A percentile compares a stretch with the other conserved stretches of the same genome.
phyloP scores from a whole-genome alignment of 2,797 vertebrate species.

The Mus caroli region DNA sequence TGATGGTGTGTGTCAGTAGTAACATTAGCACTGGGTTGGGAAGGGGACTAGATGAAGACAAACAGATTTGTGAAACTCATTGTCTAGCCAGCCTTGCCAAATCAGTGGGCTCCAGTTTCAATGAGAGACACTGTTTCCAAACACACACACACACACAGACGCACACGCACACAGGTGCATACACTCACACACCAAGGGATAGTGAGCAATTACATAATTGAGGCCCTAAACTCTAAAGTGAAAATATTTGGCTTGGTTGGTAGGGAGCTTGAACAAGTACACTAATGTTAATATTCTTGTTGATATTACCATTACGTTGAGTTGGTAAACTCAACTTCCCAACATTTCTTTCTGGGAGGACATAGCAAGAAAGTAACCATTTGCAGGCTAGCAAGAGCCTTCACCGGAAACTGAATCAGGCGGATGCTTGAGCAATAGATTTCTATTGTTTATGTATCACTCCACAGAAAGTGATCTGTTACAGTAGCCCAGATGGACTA shows the following conservation, averaged over 20 bases:
- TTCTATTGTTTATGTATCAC: neutral
- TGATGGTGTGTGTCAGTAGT: neutral
- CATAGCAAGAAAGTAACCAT: neutral
- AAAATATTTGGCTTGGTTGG: neutral
- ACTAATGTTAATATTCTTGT: neutral
- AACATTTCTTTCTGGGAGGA: neutral
- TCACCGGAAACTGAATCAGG: neutral
- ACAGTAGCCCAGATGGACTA: neutral
- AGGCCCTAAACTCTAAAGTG: neutral
- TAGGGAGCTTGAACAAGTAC: fast-evolving
- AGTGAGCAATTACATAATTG: no score
- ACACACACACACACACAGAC: neutral
- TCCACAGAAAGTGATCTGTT: neutral
- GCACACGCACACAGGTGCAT: no score
- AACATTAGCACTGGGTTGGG: neutral
- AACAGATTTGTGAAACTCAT: neutral
- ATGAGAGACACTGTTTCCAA: neutral
- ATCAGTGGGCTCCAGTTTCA: neutral
- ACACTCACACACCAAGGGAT: neutral
- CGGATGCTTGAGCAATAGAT: neutral
- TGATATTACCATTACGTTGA: no score
- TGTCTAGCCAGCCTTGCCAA: neutral
- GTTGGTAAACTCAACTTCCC: neutral
- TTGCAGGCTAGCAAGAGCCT: neutral
- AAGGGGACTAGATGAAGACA: neutral